A percentile compares a stretch with the other conserved stretches of the same genome.
Conservation (phyloP, 2,888 invertebrate genomes). For the Cephus sareptanus region DNA sequence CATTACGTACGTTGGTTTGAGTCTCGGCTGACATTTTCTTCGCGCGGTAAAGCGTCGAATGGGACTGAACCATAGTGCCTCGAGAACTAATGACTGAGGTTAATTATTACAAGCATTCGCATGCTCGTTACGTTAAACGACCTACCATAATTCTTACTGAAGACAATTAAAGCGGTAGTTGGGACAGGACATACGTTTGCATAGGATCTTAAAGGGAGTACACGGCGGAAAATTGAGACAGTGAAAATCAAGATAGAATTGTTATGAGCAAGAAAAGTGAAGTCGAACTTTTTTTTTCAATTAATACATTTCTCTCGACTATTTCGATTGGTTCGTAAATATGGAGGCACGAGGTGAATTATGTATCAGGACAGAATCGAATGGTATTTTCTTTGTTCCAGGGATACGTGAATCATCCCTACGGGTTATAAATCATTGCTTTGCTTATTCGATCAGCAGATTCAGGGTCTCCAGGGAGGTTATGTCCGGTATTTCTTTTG, state of each 20-base stretch:
- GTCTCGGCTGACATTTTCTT: background rate
- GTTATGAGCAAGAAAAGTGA: background rate
- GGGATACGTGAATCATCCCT: background rate
- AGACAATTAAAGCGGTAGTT: background rate
- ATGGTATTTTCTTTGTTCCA: background rate
- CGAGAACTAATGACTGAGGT: background rate
- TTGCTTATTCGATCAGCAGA: background rate
- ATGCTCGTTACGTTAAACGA: background rate
- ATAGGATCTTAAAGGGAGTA: background rate
- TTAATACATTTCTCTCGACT: background rate
- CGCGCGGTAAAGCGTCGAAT: background rate
- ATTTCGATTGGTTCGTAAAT: background rate
- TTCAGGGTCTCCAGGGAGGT: background rate
- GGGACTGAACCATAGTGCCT: background rate
- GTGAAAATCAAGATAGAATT: background rate
- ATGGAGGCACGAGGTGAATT: background rate
- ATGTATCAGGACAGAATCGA: background rate
- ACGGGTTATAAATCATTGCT: background rate
- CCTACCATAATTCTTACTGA: background rate
- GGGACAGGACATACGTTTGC: background rate
- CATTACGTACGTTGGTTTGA: background rate
- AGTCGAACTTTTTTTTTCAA: background rate
- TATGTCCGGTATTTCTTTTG: background rate
- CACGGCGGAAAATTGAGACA: background rate
- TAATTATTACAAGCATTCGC: background rate